Evolutionary conservation across 2,113 vertebrate genomes (phyloP).

Genomic region (Silurus meridionalis): DNA sequence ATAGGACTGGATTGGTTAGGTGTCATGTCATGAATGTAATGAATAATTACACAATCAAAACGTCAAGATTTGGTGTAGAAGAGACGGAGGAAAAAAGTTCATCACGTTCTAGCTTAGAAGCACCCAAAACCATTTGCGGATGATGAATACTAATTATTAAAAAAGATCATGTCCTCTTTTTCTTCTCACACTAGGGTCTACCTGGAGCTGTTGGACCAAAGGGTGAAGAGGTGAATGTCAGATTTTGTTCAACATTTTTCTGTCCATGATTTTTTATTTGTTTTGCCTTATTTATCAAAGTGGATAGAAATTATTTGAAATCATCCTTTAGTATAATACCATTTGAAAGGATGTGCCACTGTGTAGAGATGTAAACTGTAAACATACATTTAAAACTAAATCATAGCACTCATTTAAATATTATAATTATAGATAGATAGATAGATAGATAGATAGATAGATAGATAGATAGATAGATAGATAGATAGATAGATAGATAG

Average conservation of each 20-base stretch:
- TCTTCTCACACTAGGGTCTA: conserved; percentile 68
- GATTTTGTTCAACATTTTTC: background rate
- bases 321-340: too few relatives aligned
- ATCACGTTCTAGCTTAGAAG: background rate
- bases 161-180: conserved; percentile 17
- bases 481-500: too few relatives aligned
- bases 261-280: too few relatives aligned
- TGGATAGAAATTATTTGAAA: background rate
- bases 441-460: too few relatives aligned
- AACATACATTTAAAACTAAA: too few relatives aligned
- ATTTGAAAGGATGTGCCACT: too few relatives aligned
- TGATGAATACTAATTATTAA: conserved; percentile 35
- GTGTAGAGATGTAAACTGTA: too few relatives aligned
- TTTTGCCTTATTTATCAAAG: background rate
- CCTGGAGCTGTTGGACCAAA: conserved; percentile 79
- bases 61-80: conserved; percentile 22
- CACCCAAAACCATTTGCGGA: conserved; percentile 27
- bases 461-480: too few relatives aligned
- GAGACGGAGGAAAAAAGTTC: background rate
- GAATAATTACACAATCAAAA: conserved; percentile 32
- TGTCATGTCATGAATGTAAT: background rate
- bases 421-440: too few relatives aligned
- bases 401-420: too few relatives aligned
- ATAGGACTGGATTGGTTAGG: background rate
- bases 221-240: conserved; percentile 75